phyloP scores from a whole-genome alignment of 2,888 invertebrate genomes.

The Drosophila prolongata region DNA sequence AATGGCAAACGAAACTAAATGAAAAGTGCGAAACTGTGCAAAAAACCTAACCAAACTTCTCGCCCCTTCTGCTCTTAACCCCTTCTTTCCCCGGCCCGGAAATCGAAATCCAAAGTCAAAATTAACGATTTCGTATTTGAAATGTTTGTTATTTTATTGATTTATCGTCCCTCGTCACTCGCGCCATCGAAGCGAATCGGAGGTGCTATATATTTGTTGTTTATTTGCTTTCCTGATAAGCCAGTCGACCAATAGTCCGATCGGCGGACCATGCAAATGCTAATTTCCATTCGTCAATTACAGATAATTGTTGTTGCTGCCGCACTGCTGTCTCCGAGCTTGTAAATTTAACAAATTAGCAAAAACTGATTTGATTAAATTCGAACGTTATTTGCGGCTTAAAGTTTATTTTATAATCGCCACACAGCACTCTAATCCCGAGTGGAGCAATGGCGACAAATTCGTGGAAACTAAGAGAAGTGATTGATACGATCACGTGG shows the following conservation, averaged over 20 bases:
- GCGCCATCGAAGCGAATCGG: slow-evolving; percentile 45
- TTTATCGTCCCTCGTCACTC: slow-evolving; percentile 58
- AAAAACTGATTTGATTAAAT: slow-evolving; percentile 78
- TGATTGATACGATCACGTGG: slow-evolving; percentile 59
- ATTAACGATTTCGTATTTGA: slow-evolving; percentile 56
- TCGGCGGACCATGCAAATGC: slow-evolving; percentile 50
- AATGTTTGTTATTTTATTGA: slow-evolving; percentile 74
- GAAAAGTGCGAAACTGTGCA: slow-evolving; percentile 60
- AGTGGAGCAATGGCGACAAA: slow-evolving; percentile 26
- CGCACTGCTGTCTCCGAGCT: slow-evolving; percentile 48
- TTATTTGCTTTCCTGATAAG: slow-evolving; percentile 80
- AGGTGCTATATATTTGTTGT: slow-evolving; percentile 77
- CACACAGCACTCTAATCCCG: slow-evolving; percentile 27
- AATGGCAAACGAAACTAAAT: slow-evolving; percentile 70
- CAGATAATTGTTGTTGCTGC: slow-evolving; percentile 59
- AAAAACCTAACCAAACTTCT: slow-evolving; percentile 73
- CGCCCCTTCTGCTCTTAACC: slow-evolving; percentile 6
- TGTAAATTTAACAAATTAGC: slow-evolving; percentile 79
- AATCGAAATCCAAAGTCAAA: slow-evolving; percentile 20
- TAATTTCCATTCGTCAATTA: slow-evolving; percentile 66
- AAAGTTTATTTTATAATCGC: slow-evolving; percentile 64
- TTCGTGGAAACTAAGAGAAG: slow-evolving; percentile 38
- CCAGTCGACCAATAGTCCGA: slow-evolving; percentile 16
- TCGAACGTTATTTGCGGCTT: slow-evolving; percentile 46
- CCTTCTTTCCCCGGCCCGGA: neutral